Evolutionary conservation across 2,113 vertebrate genomes (phyloP).

Genomic region (Chaetura pelagica): DNA sequence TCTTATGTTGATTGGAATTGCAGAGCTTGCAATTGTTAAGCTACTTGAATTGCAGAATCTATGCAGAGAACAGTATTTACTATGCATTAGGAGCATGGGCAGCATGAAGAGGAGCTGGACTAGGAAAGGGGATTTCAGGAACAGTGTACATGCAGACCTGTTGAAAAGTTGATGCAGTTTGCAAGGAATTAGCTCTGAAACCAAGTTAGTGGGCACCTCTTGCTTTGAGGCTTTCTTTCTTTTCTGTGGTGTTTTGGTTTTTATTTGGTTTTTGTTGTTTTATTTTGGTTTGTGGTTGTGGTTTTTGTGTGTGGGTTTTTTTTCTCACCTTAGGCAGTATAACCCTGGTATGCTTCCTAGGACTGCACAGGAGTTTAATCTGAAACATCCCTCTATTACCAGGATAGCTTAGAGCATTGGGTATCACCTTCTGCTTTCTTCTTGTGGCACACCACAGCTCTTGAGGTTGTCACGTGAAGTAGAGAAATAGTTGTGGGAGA

Average conservation of each 20-base stretch:
- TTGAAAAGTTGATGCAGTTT: background rate
- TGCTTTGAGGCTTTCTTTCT: background rate
- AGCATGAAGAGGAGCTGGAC: background rate
- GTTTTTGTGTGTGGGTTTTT: too few relatives aligned
- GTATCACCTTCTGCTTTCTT: background rate
- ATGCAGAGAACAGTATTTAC: background rate
- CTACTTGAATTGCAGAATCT: background rate
- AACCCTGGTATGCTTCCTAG: background rate
- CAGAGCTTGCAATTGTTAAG: background rate
- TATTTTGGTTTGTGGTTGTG: too few relatives aligned
- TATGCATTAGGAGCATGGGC: background rate
- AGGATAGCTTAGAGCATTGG: background rate
- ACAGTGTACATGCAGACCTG: accelerated
- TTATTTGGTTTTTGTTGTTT: too few relatives aligned
- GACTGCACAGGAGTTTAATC: background rate
- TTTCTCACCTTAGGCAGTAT: background rate
- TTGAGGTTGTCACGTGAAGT: background rate
- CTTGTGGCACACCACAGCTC: background rate
- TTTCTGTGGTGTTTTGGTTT: too few relatives aligned
- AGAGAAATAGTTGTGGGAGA: background rate
- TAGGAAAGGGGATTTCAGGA: background rate
- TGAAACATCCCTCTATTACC: background rate
- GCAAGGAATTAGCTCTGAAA: background rate
- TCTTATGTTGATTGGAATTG: background rate
- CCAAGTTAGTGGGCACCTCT: background rate